Evolutionary conservation across 2,113 vertebrate genomes (phyloP).

Genomic region (Cololabis saira): DNA sequence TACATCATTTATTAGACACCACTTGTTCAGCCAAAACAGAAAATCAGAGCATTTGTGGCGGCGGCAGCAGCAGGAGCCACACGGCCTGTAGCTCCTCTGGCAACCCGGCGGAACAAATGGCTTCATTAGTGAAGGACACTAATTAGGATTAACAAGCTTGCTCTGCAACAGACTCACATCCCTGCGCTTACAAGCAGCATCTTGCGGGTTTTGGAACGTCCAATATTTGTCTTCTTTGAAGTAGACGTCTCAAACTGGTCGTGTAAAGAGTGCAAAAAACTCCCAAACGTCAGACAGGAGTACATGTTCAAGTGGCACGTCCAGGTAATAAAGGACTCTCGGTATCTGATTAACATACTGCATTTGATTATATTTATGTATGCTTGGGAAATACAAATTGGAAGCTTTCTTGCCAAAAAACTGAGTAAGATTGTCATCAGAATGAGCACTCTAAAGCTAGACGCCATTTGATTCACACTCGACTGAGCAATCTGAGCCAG

Average conservation of each 20-base stretch:
- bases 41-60: conserved; percentile 32
- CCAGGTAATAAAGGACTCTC: no score
- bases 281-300: no score
- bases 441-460: no score
- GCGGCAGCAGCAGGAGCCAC: conserved; percentile 26
- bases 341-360: no score
- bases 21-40: conserved; percentile 29
- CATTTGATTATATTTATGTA: no score
- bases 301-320: no score
- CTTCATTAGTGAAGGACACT: conserved; percentile 61
- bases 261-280: no score
- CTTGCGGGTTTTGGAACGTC: not conserved
- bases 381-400: no score
- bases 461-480: no score
- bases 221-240: not conserved
- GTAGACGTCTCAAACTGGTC: not conserved
- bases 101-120: conserved; percentile 49
- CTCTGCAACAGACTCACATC: conserved; percentile 35
- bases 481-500: no score
- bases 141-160: conserved; percentile 71
- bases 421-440: no score
- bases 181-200: conserved; percentile 26
- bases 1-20: conserved; percentile 4
- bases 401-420: no score
- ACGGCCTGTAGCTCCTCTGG: conserved; percentile 21